Evolutionary conservation across 2,797 vertebrate species (phyloP), one percentile per base, ranked within the genome.

Genomic region (Smutsia temminckii): DNA sequence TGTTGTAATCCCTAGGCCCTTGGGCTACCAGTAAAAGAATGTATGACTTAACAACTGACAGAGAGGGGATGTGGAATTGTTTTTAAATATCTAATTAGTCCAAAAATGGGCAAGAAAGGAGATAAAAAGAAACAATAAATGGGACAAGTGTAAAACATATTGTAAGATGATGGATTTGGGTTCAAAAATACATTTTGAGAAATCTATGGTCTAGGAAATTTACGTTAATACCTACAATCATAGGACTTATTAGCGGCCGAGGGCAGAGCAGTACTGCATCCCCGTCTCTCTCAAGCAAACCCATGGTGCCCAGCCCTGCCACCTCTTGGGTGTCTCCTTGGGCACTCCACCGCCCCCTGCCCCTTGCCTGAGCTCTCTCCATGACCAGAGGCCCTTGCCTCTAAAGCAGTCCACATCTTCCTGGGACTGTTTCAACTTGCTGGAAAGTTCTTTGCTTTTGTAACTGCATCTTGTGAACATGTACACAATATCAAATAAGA

Each of bases 31-130:
- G 59, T 21, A 49, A 74, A 86, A 74, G 7, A n/a, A 59, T 3
- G 2, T 34, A 40, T 59, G 68, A 40, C 12, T 25, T 79, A 68
- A 66, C 12, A 51, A 13, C 53, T 32, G 23, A 27, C 14, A 23
- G 46, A 57, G 1, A 6, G 12, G n/a, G 51, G 12, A 61, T 8
- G 10, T 32, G 20, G 18, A 66, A 78, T 74, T 29, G 63, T 72
- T 77, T 91, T 96, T 61, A 72, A 92, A 80, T 46, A 75, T 25
- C 14, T 87, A 78, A 78, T 46, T n/a, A 61, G 84, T 68, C 49
- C 29, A 72, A 55, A 78, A 49, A 20, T 2, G 2, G 27, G 18
- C 34, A 77, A 61, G 32, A 86, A 88, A 32, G 18, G 46, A 80
- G 29, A 57, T 29, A n/a, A 23, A 57, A 88, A 80, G 10, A 59